Base-by-base conservation (phyloP, 2,113 vertebrate species). In the Speoplatyrhinus poulsoni region DNA sequence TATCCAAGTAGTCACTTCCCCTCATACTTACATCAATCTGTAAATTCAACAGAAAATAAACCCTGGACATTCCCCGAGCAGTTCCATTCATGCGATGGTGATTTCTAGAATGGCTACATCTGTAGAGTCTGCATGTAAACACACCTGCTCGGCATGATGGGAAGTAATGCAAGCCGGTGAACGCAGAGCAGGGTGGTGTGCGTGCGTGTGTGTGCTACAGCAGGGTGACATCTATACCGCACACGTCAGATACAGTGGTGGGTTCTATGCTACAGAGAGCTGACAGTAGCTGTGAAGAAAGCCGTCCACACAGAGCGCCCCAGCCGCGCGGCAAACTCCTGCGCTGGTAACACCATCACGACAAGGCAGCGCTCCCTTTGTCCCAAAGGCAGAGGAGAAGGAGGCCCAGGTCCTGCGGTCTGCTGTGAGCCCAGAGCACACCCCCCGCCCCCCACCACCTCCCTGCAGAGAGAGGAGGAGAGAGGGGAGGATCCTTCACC, bases 51-150 rank as follows among this genome's bases (percentile, higher is more conserved):
- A 19, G 26, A n/a, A 4, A 26, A 32, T 32, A 26, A 26, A 11
- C 26, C 56, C 26, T 33, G 10, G 15, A 26, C 26, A 9, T 26
- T 72, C 74, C 84, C 85, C 76, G 79, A 82, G 84, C 81, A 76
- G 76, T 77, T 87, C 75, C 71, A 75, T 82, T 54, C 70, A 75
- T 73, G 65, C 77, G 82, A 82, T 46, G 1, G 81, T 81, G 70
- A 82, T 79, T 85, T 85, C 84, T 80, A 84, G 74, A 83, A 85
- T 81, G 80, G 89, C 85, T 88, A 87, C 83, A 83, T 85, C 79
- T 67, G 75, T 52, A 32, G 48, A 63, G 10, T 63, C 36, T 12
- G 46, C 73, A 88, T 80, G 70, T 80, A 79, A 68, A 70, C 76
- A 89, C 76, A 79, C 71, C 70, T 73, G 82, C 70, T 74, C 67